Base-by-base conservation (phyloP, 2,797 vertebrate genomes). In the Taenioides sp. region DNA sequence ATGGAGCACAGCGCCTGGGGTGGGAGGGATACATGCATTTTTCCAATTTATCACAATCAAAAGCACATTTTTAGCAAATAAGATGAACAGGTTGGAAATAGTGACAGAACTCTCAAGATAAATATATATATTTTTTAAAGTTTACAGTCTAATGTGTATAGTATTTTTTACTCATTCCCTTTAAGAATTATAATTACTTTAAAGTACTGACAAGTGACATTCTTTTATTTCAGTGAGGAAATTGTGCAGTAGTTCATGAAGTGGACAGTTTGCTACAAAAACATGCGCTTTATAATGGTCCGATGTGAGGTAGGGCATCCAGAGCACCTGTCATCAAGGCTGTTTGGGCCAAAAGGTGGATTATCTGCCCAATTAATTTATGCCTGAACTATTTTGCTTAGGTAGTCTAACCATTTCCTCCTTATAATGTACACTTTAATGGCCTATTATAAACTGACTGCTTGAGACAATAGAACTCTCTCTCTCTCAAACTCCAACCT, bases 51-150 rank as follows among this genome's bases (percentile, higher is more conserved):
- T 86, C 86, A 85, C 87, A 91, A 91, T 85, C 84, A 80, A 80
- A 88, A 91, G 88, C 89, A 90, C 79, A 90, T 87, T 89, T 85
- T 69, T 75, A 79, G 76, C 78, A 86, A 88, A 89, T 88, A 88
- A 80, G 73, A 70, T 55, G 78, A 76, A 77, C 67, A 81, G 72
- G 73, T 80, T 85, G 84, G 12, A 47, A 47, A 47, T 18, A 18
- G n/a, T 25, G 63, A 18, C 16, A 7, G 14, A 25, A 47, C 62
- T 64, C n/a, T 63, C 47, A 34, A 37, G 34, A 10, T 37, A 34
- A 34, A 31, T 31, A 31, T 4, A 2, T 31, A 5, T 31, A 27
- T 27, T 27, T 31, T 34, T 6, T 37, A 60, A 60, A 23, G 9
- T 12, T 55, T 6, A 54, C 52, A 55, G 18, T 23, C 54, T 55